A percentile compares a stretch with the other conserved stretches of the same genome.
These are phyloP conservation scores for Scleropages formosus DNA, from an alignment of 2,797 vertebrate genomes.

Conservation along the genomic window DNA sequence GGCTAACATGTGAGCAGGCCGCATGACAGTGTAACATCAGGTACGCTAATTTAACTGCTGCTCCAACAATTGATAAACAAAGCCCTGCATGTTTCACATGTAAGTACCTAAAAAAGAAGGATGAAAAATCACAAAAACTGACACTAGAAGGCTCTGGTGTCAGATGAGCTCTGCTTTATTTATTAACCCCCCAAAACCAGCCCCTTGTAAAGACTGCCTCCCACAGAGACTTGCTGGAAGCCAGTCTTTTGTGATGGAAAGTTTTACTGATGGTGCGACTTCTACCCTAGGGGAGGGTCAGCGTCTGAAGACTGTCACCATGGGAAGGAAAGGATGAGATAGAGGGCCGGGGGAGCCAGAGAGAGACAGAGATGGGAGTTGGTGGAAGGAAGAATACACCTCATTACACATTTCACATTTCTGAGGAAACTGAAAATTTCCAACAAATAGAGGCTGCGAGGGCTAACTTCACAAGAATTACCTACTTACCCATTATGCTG, in stretches of 20 bases:
- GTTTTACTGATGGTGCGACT: slow-evolving; percentile 71
- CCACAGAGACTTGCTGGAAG: slow-evolving; percentile 50
- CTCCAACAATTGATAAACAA: not conserved
- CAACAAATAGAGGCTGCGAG: slow-evolving; percentile 56
- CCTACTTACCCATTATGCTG: slow-evolving; percentile 97
- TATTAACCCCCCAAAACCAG: slow-evolving; percentile 30
- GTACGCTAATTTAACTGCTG: slow-evolving; percentile 4
- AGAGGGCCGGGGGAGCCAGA: not conserved
- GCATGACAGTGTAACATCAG: slow-evolving; percentile 1
- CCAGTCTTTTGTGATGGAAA: slow-evolving; percentile 67
- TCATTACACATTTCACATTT: not conserved
- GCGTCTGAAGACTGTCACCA: slow-evolving; percentile 46
- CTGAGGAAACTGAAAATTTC: not conserved
- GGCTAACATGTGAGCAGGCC: slow-evolving; percentile 4
- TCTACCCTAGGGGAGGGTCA: slow-evolving; percentile 67
- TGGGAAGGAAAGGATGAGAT: slow-evolving; percentile 10
- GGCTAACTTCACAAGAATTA: slow-evolving; percentile 70
- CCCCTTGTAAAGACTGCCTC: slow-evolving; percentile 28
- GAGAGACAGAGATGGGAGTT: too few species aligned
- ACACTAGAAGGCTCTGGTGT: not conserved
- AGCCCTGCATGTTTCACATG: not conserved
- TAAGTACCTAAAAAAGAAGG: slow-evolving; percentile 5
- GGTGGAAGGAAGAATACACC: not conserved
- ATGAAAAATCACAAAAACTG: slow-evolving; percentile 5
- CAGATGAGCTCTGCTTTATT: slow-evolving; percentile 53